These are phyloP conservation scores for Hirudo medicinalis DNA, from an alignment of 1,140 invertebrate species.

Conservation along the genomic window DNA sequence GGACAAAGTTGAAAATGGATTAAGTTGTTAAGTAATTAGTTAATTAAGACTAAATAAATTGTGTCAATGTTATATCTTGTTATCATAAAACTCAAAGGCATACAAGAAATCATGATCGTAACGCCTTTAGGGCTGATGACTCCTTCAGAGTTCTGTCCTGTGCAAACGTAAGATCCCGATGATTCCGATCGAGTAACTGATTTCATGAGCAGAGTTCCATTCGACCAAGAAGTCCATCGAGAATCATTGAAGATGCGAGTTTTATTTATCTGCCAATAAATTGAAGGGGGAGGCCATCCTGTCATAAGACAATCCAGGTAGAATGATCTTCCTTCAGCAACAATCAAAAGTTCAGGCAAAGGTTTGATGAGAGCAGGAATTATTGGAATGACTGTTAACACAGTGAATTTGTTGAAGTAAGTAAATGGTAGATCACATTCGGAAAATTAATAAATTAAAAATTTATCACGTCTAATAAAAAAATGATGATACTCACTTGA, in stretches of 20 bases:
- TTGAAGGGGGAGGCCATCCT: neutral
- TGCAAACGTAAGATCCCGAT: neutral
- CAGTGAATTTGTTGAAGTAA: neutral
- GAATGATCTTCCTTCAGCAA: neutral
- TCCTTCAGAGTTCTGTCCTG: neutral
- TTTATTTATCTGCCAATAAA: neutral
- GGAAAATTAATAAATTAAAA: neutral
- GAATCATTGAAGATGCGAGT: neutral
- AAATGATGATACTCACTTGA: neutral
- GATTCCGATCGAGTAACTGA: neutral
- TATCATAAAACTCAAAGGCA: neutral
- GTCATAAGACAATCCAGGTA: slow-evolving; percentile 4
- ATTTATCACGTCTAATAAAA: neutral
- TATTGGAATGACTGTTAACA: neutral
- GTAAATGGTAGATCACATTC: too few relatives aligned
- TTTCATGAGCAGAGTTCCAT: neutral
- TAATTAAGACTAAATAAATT: too few relatives aligned
- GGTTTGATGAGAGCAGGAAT: neutral
- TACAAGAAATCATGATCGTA: neutral
- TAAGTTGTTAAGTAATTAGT: neutral
- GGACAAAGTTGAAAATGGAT: neutral
- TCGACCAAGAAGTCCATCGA: neutral
- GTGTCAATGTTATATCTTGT: too few relatives aligned
- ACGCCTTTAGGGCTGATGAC: slow-evolving; percentile 7
- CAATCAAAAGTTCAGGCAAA: neutral